These are phyloP conservation scores for Philereme vetulata DNA, from an alignment of 2,888 invertebrate genomes.

Conservation along the genomic window DNA sequence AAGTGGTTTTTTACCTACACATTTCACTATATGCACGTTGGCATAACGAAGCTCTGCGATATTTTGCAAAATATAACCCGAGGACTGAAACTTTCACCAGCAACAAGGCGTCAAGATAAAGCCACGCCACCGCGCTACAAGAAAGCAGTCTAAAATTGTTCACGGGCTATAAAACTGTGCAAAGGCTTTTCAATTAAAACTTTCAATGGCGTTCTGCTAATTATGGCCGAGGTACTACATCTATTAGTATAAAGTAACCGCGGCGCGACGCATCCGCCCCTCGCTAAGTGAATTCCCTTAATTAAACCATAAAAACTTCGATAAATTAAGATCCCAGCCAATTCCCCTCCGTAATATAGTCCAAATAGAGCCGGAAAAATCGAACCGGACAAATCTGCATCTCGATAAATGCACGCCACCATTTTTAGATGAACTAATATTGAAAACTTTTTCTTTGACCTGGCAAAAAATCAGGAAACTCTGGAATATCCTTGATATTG, in stretches of 20 bases:
- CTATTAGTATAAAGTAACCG: slow-evolving; percentile 73
- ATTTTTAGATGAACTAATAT: no score
- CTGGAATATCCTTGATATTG: no score
- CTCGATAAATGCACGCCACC: neutral
- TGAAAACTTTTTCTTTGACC: no score
- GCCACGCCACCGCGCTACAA: no score
- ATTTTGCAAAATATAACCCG: no score
- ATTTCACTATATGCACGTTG: no score
- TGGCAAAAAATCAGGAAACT: no score
- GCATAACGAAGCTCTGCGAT: no score
- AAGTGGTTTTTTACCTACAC: no score
- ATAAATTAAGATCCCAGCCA: slow-evolving; percentile 84
- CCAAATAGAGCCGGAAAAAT: slow-evolving; percentile 33
- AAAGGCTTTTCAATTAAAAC: slow-evolving; percentile 83
- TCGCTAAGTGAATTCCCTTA: slow-evolving; percentile 83
- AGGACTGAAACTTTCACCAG: no score
- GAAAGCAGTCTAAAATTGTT: slow-evolving; percentile 65
- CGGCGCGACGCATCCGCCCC: slow-evolving; percentile 53
- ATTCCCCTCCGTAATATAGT: slow-evolving; percentile 80
- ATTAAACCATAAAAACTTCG: slow-evolving; percentile 85
- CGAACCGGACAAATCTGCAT: slow-evolving; percentile 13
- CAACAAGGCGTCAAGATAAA: slow-evolving; percentile 34
- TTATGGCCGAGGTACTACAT: slow-evolving; percentile 74
- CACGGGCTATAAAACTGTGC: slow-evolving; percentile 77
- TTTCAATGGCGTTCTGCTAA: slow-evolving; percentile 78